Conservation (phyloP, 2,113 vertebrate species). For the Lepidothrix coronata region DNA sequence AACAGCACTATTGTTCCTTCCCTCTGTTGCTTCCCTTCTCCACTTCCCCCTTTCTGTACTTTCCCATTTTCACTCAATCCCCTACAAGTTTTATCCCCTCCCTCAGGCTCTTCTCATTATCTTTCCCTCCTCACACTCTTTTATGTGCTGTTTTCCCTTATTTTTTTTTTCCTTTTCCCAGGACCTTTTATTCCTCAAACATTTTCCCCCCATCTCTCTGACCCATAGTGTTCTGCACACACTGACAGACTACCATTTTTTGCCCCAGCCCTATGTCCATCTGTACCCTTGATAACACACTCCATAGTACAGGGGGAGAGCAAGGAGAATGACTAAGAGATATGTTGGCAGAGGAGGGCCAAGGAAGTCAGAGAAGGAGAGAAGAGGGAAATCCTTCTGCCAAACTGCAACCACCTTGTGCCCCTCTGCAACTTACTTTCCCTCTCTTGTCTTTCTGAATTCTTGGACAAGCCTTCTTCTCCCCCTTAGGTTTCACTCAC, state of each 20-base stretch:
- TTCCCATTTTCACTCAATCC: background rate
- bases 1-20: background rate
- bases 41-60: background rate
- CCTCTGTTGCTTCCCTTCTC: background rate
- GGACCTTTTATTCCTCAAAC: background rate
- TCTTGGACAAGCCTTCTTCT: background rate
- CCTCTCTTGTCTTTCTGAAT: background rate
- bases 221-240: background rate
- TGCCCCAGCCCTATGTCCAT: background rate
- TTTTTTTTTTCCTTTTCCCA: background rate
- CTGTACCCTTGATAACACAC: accelerated
- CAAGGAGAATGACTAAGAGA: background rate
- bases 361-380: background rate
- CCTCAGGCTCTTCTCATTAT: background rate
- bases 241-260: background rate
- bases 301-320: background rate
- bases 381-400: background rate
- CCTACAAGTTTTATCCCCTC: background rate
- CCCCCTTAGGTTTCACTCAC: background rate
- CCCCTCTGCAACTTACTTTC: background rate
- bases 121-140: background rate
- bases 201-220: background rate
- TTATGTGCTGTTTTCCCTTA: background rate
- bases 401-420: background rate
- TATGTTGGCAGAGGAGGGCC: background rate